Evolutionary conservation across 2,797 vertebrate species (phyloP), one percentile per base, ranked within the genome.

Genomic region (Gallinago nigripennis): DNA sequence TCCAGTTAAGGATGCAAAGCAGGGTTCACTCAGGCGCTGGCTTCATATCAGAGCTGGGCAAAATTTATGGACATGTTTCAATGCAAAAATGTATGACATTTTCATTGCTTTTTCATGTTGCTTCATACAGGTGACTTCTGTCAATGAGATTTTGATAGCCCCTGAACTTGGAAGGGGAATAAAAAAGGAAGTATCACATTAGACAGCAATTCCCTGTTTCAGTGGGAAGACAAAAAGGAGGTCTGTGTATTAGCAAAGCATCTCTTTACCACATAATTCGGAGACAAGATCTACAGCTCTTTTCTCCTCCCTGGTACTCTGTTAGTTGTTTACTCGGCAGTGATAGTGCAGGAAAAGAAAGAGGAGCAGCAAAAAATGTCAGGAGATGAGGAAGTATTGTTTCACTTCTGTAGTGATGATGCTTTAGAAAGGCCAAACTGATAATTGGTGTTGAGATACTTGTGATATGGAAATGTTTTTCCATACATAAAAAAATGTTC

Each of bases 1-100:
- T 79, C 16, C 39, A 91, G 79, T 80, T 88, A 82, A 56, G 72
- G 91, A 92, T 94, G 94, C 95, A 94, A 94, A 96, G 77, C 28
- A 92, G 45, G 0, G 1, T 65, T 92, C 70, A 63, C 90, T 94
- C 46, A 66, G 91, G 39, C 1, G 0, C 45, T 82, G 69, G 70
- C 51, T 88, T 92, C 5, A 1, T 76, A 89, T 88, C 82, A 76
- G 65, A 86, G 70, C 54, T 77, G 39, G 30, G 39, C 16, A 82
- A 90, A 95, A 90, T 56, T 48, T 83, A n/a, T 76, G 73, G 61
- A 53, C 72, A 41, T 13, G 64, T 92, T 96, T 90, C 77, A 91
- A 21, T 83, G 54, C 51, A 92, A 84, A 94, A 89, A 68, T 51
- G 7, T 77, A 12, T 82, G 54, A 70, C 35, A 58, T 72, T 93